These are phyloP conservation scores for Drosophila kambysellisi DNA, from an alignment of 2,888 invertebrate genomes.

Conservation along the genomic window DNA sequence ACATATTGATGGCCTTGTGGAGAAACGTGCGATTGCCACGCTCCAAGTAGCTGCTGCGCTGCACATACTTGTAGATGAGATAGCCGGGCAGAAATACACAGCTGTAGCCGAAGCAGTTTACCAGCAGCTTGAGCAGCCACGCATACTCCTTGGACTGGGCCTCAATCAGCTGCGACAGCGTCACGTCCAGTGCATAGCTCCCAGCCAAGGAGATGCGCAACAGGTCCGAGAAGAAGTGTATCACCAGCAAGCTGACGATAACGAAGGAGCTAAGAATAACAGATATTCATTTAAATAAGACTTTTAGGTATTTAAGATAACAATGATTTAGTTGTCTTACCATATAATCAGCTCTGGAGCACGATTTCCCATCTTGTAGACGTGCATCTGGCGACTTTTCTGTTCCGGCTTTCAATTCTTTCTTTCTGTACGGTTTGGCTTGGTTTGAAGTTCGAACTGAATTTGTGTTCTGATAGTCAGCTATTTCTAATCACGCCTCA, in stretches of 20 bases:
- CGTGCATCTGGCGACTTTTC: conserved; percentile 48
- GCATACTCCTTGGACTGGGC: conserved; percentile 86
- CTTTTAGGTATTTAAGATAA: background rate
- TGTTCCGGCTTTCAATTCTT: background rate
- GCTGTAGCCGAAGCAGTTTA: conserved; percentile 94
- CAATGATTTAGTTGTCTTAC: conserved; percentile 44
- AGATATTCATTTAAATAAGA: background rate
- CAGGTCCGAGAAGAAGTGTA: conserved; percentile 83
- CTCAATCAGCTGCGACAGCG: conserved; percentile 84
- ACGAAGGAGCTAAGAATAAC: conserved; percentile 73
- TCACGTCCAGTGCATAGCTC: conserved; percentile 75
- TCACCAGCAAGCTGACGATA: conserved; percentile 78
- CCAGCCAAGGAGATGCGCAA: conserved; percentile 84
- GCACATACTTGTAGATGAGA: conserved; percentile 92
- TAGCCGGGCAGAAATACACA: conserved; percentile 95
- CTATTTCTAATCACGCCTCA: conserved; percentile 25
- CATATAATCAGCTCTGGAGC: conserved; percentile 85
- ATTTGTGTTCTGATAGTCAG: conserved; percentile 16
- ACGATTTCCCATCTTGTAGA: conserved; percentile 82
- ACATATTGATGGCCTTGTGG: conserved; percentile 81
- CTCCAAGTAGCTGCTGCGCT: conserved; percentile 92
- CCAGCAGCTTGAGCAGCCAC: conserved; percentile 91
- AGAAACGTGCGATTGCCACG: conserved; percentile 84
- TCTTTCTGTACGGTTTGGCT: conserved; percentile 17
- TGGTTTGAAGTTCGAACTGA: conserved; percentile 12